Conservation (phyloP, 2,888 invertebrate genomes). For the Platynereis dumerilii region DNA sequence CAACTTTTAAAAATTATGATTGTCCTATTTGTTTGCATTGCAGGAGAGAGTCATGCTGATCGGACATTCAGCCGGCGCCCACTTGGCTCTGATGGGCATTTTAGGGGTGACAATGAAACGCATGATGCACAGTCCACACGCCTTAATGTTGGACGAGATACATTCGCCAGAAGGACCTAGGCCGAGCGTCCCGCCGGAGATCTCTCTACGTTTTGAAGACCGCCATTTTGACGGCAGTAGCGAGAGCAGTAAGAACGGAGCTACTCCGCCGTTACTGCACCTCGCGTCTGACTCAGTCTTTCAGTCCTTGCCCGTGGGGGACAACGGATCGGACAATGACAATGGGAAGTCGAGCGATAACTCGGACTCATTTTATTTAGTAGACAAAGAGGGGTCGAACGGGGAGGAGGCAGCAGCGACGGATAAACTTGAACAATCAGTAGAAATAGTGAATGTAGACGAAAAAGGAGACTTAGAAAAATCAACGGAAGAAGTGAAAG, state of each 20-base stretch:
- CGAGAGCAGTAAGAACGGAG: background rate
- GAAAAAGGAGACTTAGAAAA: conserved; percentile 28
- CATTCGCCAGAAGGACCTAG: background rate
- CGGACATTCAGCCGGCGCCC: conserved; percentile 60
- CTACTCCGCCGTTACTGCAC: background rate
- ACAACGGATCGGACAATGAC: background rate
- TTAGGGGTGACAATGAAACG: conserved; percentile 44
- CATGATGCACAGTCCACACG: conserved; percentile 21
- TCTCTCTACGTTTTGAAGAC: conserved; percentile 16
- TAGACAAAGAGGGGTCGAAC: background rate
- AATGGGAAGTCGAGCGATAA: background rate
- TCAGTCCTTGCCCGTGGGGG: background rate
- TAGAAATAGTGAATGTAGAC: conserved; percentile 26
- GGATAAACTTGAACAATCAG: background rate
- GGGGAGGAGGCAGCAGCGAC: background rate
- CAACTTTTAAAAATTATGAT: too few relatives aligned
- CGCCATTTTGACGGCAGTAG: conserved; percentile 25
- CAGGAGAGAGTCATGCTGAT: conserved; percentile 47
- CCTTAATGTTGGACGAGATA: conserved; percentile 13
- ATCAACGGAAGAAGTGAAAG: conserved; percentile 37
- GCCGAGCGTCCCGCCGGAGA: background rate
- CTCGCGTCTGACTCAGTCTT: background rate
- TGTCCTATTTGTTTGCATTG: too few relatives aligned
- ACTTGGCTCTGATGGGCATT: conserved; percentile 54
- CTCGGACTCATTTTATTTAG: conserved; percentile 14